phyloP scores from a whole-genome alignment of 2,113 vertebrate genomes.

The Diglossa brunneiventris region DNA sequence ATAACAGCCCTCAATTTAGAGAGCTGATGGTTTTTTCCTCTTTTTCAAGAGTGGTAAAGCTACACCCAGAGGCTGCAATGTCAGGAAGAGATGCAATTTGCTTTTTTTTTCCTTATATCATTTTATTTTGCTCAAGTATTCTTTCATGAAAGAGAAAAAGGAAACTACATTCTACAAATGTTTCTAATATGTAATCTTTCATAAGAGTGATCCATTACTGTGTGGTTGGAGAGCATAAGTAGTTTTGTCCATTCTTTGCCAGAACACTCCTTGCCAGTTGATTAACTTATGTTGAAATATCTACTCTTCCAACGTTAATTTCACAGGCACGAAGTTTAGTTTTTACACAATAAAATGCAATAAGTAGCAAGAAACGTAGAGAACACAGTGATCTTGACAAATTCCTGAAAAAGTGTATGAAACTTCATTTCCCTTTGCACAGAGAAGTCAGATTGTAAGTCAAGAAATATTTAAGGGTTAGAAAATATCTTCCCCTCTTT shows the following conservation, averaged over 20 bases:
- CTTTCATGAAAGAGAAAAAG: neutral
- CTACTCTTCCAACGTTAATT: neutral
- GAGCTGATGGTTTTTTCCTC: neutral
- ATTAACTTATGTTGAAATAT: neutral
- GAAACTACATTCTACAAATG: neutral
- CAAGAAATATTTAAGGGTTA: neutral
- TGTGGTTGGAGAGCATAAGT: neutral
- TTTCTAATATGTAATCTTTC: neutral
- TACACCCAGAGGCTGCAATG: neutral
- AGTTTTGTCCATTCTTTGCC: neutral
- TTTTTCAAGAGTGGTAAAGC: neutral
- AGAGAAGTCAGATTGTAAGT: neutral
- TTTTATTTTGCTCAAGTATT: neutral
- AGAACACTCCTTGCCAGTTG: neutral
- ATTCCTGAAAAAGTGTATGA: neutral
- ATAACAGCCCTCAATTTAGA: neutral
- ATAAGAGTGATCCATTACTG: neutral
- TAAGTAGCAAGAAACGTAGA: neutral
- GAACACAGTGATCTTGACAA: neutral
- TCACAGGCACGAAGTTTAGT: neutral
- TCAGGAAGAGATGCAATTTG: neutral
- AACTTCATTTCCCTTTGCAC: neutral
- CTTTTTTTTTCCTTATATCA: neutral
- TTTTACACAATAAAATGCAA: neutral
- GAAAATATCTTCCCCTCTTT: neutral